Evolutionary conservation across 2,113 vertebrate species (phyloP).

Genomic region (Semnopithecus entellus): DNA sequence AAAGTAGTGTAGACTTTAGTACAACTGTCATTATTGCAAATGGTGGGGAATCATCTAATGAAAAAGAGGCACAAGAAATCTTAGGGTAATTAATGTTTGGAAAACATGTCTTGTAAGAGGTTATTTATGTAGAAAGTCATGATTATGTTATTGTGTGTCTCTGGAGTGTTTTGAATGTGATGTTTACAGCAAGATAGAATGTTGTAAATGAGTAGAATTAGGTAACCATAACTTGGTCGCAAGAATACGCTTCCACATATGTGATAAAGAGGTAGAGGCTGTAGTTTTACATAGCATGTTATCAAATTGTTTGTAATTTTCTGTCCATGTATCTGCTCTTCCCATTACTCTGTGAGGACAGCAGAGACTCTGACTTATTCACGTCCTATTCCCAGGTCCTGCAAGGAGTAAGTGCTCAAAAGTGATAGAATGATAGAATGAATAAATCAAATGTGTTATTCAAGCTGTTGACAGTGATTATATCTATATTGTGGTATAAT

Average conservation of each 20-base stretch:
- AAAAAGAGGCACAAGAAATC: not conserved
- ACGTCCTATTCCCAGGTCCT: not conserved
- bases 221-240: not conserved
- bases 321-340: not conserved
- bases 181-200: slow-evolving; percentile 25
- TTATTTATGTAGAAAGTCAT: slow-evolving; percentile 22
- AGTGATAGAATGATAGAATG: not conserved
- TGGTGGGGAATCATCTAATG: not conserved
- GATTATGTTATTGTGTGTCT: not conserved
- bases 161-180: slow-evolving; percentile 27
- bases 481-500: not conserved
- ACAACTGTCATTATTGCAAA: not conserved
- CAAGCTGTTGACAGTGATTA: not conserved
- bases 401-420: not conserved
- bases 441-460: not conserved
- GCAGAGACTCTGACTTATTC: not conserved
- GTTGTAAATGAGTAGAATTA: not conserved
- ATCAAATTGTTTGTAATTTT: not conserved
- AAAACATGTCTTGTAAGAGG: slow-evolving; percentile 9
- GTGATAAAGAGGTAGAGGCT: not conserved
- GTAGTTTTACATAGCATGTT: not conserved
- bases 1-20: not conserved
- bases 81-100: not conserved
- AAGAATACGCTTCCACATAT: not conserved
- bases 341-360: not conserved